Percentiles rank a stretch among this genome's conserved stretches.
These are phyloP conservation scores for Dryobates pubescens DNA, from an alignment of 2,797 vertebrate genomes.

Conservation along the genomic window DNA sequence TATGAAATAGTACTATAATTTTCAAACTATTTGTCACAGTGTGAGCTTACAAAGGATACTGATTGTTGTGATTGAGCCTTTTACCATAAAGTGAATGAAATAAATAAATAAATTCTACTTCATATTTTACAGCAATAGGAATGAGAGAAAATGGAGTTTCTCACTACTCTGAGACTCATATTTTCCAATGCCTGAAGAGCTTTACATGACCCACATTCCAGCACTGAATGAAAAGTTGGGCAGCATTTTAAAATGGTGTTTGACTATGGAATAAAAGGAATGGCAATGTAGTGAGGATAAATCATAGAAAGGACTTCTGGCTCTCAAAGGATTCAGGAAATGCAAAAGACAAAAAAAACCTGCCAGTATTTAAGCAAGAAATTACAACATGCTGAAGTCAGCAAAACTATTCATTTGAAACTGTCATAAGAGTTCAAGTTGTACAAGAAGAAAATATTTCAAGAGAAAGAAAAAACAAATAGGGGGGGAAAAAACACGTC, in stretches of 20 bases:
- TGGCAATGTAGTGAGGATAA: neutral
- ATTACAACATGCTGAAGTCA: neutral
- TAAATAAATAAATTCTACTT: neutral
- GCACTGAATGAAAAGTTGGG: neutral
- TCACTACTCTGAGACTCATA: neutral
- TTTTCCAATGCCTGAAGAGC: neutral
- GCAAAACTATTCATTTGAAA: conserved; percentile 4
- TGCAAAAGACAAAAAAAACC: neutral
- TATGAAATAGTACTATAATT: neutral
- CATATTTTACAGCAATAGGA: neutral
- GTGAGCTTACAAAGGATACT: neutral
- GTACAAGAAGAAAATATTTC: neutral
- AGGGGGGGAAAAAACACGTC: neutral
- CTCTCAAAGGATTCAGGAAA: neutral
- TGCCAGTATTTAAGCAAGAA: neutral
- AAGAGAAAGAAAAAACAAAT: neutral
- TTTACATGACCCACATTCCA: neutral
- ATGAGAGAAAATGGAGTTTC: neutral
- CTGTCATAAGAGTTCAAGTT: neutral
- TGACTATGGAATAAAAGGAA: neutral
- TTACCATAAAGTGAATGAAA: neutral
- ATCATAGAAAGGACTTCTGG: neutral
- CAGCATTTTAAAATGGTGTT: conserved; percentile 9
- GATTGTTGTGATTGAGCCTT: neutral
- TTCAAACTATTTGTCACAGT: neutral